Evolutionary conservation across 2,888 invertebrate genomes (phyloP).

Genomic region (Scrobipalpa atriplicella): DNA sequence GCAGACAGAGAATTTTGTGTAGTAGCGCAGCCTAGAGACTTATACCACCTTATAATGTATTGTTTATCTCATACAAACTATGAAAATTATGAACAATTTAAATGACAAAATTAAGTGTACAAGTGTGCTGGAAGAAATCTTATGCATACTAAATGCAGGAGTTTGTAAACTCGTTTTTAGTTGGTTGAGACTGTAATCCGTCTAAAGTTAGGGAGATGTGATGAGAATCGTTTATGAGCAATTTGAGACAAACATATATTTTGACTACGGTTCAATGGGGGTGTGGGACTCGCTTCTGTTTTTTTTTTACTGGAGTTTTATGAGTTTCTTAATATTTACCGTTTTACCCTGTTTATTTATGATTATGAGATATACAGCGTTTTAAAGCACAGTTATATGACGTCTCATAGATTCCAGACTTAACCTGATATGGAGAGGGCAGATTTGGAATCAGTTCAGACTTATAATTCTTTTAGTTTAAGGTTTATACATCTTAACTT

Average conservation of each 20-base stretch:
- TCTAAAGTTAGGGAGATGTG: constrained; percentile 37
- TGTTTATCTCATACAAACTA: constrained; percentile 15
- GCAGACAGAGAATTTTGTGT: background rate
- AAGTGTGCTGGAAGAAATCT: constrained; percentile 49
- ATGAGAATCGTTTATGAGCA: constrained; percentile 24
- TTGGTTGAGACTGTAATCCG: constrained; percentile 37
- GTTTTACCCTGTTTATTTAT: too few species aligned
- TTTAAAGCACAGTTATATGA: too few species aligned
- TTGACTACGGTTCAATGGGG: background rate
- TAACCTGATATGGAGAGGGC: too few species aligned
- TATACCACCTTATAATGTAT: background rate
- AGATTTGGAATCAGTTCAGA: too few species aligned
- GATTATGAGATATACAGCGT: too few species aligned
- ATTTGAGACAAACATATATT: background rate
- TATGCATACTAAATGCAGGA: constrained; percentile 58
- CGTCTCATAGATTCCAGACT: too few species aligned
- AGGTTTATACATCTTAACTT: too few species aligned
- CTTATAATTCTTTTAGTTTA: too few species aligned
- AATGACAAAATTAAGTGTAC: constrained; percentile 34
- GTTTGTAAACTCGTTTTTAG: constrained; percentile 38
- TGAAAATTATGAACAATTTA: constrained; percentile 27
- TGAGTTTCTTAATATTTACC: too few species aligned
- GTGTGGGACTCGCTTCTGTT: too few species aligned
- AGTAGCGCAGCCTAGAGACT: background rate
- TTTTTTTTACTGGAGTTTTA: too few species aligned